Evolutionary conservation across 2,797 vertebrate genomes (phyloP), one percentile per base, ranked within the genome.

Genomic region (Pantherophis vulpinus): DNA sequence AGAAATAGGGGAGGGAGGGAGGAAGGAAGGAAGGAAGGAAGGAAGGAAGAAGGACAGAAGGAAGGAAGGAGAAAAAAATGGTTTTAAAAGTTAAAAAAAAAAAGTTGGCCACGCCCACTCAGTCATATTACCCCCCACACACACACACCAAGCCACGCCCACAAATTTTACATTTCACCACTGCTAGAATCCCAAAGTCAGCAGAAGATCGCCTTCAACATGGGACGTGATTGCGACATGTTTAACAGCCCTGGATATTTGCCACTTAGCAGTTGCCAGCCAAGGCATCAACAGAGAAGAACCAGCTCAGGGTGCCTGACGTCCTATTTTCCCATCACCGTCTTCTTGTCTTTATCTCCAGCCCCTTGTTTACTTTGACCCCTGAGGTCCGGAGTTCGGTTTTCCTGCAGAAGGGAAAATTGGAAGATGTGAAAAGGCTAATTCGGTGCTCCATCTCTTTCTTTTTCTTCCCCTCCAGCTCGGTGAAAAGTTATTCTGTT

Each of bases 351-450:
- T 6, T 51, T 51, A 29, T 60, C 23, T 3, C 47, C 42, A 4
- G 23, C 11, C 18, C 2, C 3, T 59, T 13, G 32, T 51, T 9
- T 42, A 16, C 51, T 5, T 56, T 16, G 4, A 25, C 18, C 20
- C 14, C 18, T 8, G 11, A 55, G 47, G 11, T 13, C 27, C 61
- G 18, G 16, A 8, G 7, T n/a, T n/a, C 2, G 0, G 5, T 12
- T 42, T 14, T 2, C 58, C 32, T 4, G 14, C 47, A 42, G 16
- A 86, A 25, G n/a, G 47, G n/a, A n/a, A 29, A 42, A 95, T 93
- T 94, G 96, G 95, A 95, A 94, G 92, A 83, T 59, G 94, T 92
- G 94, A 94, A 93, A 93, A 0, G 5, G 18, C 2, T 10, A 16
- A 12, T 5, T 29, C 4, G 90, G 59, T 56, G 2, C 6, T 79